Percentiles rank a stretch among this genome's conserved stretches.
These are phyloP conservation scores for Dexiosoma caninum DNA, from an alignment of 2,888 invertebrate species.

Conservation along the genomic window DNA sequence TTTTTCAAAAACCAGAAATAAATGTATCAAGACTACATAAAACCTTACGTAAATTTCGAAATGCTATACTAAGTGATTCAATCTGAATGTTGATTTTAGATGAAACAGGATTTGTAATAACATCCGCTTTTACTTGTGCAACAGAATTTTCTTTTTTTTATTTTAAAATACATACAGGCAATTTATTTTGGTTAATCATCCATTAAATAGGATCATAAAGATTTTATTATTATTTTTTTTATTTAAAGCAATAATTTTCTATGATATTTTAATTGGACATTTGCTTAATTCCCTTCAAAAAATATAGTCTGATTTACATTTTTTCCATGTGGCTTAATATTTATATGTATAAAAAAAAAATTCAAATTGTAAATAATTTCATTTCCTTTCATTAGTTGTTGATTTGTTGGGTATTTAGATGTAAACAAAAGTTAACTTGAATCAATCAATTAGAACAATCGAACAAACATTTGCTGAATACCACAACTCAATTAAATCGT, in stretches of 20 bases:
- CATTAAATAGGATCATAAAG: conserved; percentile 43
- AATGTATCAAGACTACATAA: too few relatives aligned
- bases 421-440: not conserved
- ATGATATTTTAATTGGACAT: not conserved
- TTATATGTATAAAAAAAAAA: not conserved
- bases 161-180: conserved; percentile 28
- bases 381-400: conserved; percentile 8
- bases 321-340: not conserved
- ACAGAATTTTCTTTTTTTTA: not conserved
- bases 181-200: conserved; percentile 58
- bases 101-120: too few relatives aligned
- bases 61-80: too few relatives aligned
- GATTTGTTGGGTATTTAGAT: conserved; percentile 1
- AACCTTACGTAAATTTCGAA: too few relatives aligned
- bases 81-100: too few relatives aligned
- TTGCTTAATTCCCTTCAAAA: not conserved
- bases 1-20: too few relatives aligned
- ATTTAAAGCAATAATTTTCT: not conserved
- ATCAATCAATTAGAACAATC: not conserved
- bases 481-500: too few relatives aligned
- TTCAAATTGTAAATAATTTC: not conserved
- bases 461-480: too few relatives aligned
- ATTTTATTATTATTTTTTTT: not conserved
- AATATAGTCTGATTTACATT: not conserved
- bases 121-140: not conserved